phyloP scores from a whole-genome alignment of 2,888 invertebrate genomes.

The Andrena trimmerana region DNA sequence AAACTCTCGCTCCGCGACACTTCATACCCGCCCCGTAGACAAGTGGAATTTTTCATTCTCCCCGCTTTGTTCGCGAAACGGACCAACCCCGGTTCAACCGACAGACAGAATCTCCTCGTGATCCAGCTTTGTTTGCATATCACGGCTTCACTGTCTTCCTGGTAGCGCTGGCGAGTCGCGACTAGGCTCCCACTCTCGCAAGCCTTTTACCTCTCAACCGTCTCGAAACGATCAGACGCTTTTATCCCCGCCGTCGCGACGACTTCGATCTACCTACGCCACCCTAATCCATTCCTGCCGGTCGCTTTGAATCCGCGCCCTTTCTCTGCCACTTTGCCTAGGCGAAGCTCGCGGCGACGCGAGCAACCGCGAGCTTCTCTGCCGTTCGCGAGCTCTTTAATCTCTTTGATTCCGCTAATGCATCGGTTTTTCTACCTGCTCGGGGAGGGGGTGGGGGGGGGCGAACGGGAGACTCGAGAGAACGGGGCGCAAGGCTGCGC shows the following conservation, averaged over 20 bases:
- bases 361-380: conserved; percentile 10
- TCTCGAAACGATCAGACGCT: conserved; percentile 38
- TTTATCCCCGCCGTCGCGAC: conserved; percentile 29
- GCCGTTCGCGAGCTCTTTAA: conserved; percentile 27
- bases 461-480: background rate
- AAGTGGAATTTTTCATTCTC: conserved; percentile 44
- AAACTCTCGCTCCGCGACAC: conserved; percentile 14
- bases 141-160: conserved; percentile 17
- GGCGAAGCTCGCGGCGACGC: background rate
- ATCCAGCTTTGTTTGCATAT: conserved; percentile 45
- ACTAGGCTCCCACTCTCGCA: background rate
- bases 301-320: background rate
- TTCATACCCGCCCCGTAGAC: conserved; percentile 41
- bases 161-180: background rate
- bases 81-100: conserved; percentile 19
- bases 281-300: conserved; percentile 43
- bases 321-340: background rate
- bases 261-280: background rate
- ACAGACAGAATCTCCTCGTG: conserved; percentile 28
- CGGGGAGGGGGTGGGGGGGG: too few species aligned
- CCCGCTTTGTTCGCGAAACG: conserved; percentile 39
- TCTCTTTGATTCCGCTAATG: conserved; percentile 63
- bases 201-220: conserved; percentile 32
- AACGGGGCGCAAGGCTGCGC: background rate
- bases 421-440: conserved; percentile 34